Evolutionary conservation across 53 echinoderm and acorn worm species (phyloP), one percentile per base, ranked within the genome.

Genomic region (Echinarachnius parma): DNA sequence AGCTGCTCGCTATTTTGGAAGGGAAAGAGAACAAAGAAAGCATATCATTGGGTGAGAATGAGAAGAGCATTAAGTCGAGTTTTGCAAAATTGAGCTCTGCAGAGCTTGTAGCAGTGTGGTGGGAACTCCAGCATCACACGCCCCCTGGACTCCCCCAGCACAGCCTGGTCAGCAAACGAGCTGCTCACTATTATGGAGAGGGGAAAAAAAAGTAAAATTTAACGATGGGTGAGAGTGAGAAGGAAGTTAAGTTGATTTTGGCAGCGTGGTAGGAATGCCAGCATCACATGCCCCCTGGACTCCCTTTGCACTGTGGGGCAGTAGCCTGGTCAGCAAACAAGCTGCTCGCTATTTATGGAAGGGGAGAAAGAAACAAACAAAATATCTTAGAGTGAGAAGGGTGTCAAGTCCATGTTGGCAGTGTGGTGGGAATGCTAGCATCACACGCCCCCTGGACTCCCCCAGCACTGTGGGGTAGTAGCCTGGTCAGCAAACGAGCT

Each of bases 1-100:
- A 48, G 75, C 37, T 22, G 81, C 60, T 34, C 82, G 81, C 93
- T 89, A n/a, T n/a, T n/a, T n/a, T n/a, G n/a, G n/a, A n/a, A n/a
- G 52, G 18, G 16, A 28, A 34, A 62, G 8, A 39, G 23, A 0
- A 42, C 21, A 22, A 14, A 42, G 25, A 42, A 62, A 24, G n/a
- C n/a, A n/a, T n/a, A n/a, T n/a, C n/a, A n/a, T n/a, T n/a, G n/a
- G n/a, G n/a, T n/a, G n/a, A n/a, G n/a, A n/a, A n/a, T n/a, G n/a
- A n/a, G n/a, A n/a, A n/a, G n/a, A n/a, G n/a, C n/a, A n/a, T n/a
- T n/a, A n/a, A n/a, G n/a, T n/a, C n/a, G n/a, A n/a, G n/a, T n/a
- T n/a, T n/a, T n/a, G n/a, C n/a, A n/a, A n/a, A n/a, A n/a, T n/a
- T n/a, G 30, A 52, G 64, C 86, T 86, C 75, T 75, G 61, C 25